phyloP scores from a whole-genome alignment of 2,797 vertebrate species.

The Notoglanidium macrostoma region DNA sequence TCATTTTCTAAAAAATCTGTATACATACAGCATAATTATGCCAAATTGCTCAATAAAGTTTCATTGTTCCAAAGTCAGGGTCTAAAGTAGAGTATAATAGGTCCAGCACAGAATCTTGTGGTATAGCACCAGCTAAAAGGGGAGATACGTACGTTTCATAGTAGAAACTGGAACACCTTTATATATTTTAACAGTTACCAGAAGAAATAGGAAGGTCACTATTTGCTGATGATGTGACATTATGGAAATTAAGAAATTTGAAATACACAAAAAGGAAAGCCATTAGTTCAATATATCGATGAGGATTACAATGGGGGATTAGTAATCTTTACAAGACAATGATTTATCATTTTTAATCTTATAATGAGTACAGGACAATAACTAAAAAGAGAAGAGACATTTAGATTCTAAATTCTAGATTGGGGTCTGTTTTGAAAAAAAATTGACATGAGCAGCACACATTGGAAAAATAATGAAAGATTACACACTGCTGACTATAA shows the following conservation, averaged over 20 bases:
- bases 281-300: neutral
- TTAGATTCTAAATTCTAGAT: neutral
- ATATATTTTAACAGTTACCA: neutral
- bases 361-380: neutral
- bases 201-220: neutral
- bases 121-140: neutral
- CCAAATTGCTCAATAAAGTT: neutral
- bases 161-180: neutral
- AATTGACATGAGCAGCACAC: neutral
- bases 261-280: neutral
- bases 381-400: neutral
- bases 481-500: neutral
- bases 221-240: neutral
- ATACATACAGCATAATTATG: neutral
- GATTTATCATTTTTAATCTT: no score
- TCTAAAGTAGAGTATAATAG: neutral
- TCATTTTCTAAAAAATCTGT: neutral
- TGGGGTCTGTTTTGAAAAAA: neutral
- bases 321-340: neutral
- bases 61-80: neutral
- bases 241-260: neutral
- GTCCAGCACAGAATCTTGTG: neutral
- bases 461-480: neutral
- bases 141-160: neutral
- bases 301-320: neutral